Evolutionary conservation across 2,888 invertebrate species (phyloP), one percentile per base, ranked within the genome.

Genomic region (Nymphalis urticae): DNA sequence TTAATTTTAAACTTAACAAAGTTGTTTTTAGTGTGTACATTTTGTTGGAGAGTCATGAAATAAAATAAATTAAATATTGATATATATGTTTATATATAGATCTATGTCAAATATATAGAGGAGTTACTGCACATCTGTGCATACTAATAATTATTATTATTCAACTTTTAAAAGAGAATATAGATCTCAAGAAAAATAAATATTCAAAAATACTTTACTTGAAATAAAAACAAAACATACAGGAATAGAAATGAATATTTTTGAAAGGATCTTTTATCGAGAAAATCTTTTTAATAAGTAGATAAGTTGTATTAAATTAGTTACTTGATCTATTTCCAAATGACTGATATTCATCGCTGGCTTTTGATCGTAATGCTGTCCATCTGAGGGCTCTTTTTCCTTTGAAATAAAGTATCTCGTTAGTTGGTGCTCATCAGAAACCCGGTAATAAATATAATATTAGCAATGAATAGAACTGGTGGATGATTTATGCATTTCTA

Each of bases 231-330:
- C 24, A 53, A 54, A 54, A 24, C 16, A 16, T 13, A 10, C 21
- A 24, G 4, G 0, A 16, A 6, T 16, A 24, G 42, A 59, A 42
- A 50, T 48, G n/a, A 60, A 67, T 67, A 67, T 62, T 61, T 67
- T 3, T 16, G 59, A 59, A 21, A 36, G 48, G 64, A 62, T 64
- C 63, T 63, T 66, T 64, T 63, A 64, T 67, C 56, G 64, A 64
- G 62, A 64, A 51, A 51, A 42, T 60, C 54, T 68, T 56, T 65
- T 60, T 50, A 66, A 60, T 70, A 74, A 75, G 70, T 68, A 64
- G 60, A 50, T 4, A 72, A 73, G 69, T 72, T 70, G 62, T 61
- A 70, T 69, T 64, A 70, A 73, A 74, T 74, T 73, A 72, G 69
- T 67, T 70, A 70, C 71, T 74, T 68, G 72, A 69, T 69, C 66